A percentile compares a stretch with the other conserved stretches of the same genome.
phyloP scores from a whole-genome alignment of 1,140 invertebrate species.

The Berghia stephanieae region DNA sequence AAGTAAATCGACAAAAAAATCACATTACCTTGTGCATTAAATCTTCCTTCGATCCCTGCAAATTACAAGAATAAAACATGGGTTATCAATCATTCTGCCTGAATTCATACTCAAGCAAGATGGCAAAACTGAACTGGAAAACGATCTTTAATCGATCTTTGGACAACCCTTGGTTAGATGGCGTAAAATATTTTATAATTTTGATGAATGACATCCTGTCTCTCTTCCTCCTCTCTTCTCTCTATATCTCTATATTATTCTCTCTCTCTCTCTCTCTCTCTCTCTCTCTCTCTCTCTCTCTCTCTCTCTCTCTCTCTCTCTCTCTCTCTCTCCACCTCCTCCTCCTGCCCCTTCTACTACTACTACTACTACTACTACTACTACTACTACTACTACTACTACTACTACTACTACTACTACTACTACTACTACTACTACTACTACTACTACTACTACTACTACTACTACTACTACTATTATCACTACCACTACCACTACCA shows the following conservation, averaged over 20 bases:
- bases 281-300: conserved; percentile 17
- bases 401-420: not conserved
- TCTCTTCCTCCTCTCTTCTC: not conserved
- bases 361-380: not conserved
- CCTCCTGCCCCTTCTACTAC: not conserved
- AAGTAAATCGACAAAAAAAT: no score
- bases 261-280: conserved; percentile 10
- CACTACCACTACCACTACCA: not conserved
- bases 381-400: conserved; percentile 10
- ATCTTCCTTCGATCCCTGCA: no score
- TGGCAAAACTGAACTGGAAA: no score
- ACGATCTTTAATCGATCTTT: no score
- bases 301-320: not conserved
- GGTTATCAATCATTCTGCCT: no score
- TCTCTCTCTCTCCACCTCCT: not conserved
- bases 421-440: not conserved
- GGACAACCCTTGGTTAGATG: no score
- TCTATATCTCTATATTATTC: conserved; percentile 1
- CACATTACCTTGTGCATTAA: no score
- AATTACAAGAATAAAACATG: no score
- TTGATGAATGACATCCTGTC: no score
- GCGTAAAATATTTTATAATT: no score
- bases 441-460: conserved; percentile 1
- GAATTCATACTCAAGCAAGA: no score
- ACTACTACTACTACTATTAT: not conserved